phyloP scores from a whole-genome alignment of 23 tunicate genomes.

The Diplosoma virens region DNA sequence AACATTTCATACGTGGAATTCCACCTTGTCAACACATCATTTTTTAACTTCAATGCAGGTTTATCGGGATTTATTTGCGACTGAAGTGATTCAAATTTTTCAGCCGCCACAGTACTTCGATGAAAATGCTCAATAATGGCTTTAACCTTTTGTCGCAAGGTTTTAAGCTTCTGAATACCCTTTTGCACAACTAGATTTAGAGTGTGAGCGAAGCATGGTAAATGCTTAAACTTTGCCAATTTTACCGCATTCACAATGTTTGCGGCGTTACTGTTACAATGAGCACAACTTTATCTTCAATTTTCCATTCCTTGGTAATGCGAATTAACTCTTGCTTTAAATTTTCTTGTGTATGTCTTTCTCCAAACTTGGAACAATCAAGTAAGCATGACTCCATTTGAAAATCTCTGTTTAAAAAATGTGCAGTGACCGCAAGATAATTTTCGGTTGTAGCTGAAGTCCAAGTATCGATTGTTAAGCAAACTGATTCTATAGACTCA shows the following conservation, averaged over 20 bases:
- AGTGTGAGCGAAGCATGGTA: conserved; percentile 5
- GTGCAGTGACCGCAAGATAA: no score
- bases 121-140: not conserved
- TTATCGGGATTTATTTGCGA: not conserved
- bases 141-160: not conserved
- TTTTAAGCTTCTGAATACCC: not conserved
- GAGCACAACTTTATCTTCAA: conserved; percentile 3
- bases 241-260: not conserved
- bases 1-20: conserved; percentile 2
- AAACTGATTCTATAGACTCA: no score
- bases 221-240: not conserved
- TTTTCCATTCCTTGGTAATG: not conserved
- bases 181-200: not conserved
- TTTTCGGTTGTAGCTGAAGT: not conserved
- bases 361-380: not conserved
- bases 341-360: not conserved
- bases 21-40: not conserved
- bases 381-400: not conserved
- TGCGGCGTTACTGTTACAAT: conserved; percentile 6
- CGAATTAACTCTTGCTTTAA: no score
- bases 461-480: not conserved
- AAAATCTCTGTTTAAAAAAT: not conserved
- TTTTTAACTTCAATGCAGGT: conserved; percentile 1
- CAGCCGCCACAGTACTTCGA: not conserved
- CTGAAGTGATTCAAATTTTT: conserved; percentile 3